phyloP scores from a whole-genome alignment of 2,888 invertebrate species.

The Acrobasis consociella region DNA sequence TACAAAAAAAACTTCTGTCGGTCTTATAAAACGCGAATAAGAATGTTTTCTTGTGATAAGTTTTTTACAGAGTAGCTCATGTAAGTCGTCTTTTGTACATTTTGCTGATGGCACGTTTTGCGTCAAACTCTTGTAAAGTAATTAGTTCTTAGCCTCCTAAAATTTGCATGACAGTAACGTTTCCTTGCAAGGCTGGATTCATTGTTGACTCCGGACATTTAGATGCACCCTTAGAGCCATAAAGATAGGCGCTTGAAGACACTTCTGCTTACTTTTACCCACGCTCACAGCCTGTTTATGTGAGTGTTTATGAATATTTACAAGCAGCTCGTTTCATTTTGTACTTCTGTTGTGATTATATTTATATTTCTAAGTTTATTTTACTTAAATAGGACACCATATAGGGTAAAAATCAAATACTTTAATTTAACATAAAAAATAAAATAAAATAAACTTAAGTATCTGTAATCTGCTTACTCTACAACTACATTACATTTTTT shows the following conservation, averaged over 20 bases:
- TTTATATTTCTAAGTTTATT: neutral
- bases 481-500: too few species aligned
- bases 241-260: constrained; percentile 50
- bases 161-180: constrained; percentile 67
- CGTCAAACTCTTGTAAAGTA: constrained; percentile 49
- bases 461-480: too few species aligned
- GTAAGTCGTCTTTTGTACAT: too few species aligned
- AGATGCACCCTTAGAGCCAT: constrained; percentile 61
- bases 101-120: constrained; percentile 33
- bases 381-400: too few species aligned
- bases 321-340: constrained; percentile 27
- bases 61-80: too few species aligned
- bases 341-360: neutral
- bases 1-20: too few species aligned
- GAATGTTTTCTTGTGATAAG: too few species aligned
- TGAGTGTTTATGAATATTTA: constrained; percentile 63
- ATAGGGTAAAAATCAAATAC: too few species aligned
- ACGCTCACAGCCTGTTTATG: constrained; percentile 43
- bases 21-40: too few species aligned
- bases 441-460: too few species aligned
- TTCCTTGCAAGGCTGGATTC: constrained; percentile 42
- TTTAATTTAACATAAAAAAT: too few species aligned
- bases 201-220: constrained; percentile 46
- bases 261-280: constrained; percentile 31
- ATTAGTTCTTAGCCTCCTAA: constrained; percentile 66